A percentile compares a stretch with the other conserved stretches of the same genome.
Evolutionary conservation across 2,113 vertebrate genomes (phyloP).

Genomic region (Dicaeum eximium): DNA sequence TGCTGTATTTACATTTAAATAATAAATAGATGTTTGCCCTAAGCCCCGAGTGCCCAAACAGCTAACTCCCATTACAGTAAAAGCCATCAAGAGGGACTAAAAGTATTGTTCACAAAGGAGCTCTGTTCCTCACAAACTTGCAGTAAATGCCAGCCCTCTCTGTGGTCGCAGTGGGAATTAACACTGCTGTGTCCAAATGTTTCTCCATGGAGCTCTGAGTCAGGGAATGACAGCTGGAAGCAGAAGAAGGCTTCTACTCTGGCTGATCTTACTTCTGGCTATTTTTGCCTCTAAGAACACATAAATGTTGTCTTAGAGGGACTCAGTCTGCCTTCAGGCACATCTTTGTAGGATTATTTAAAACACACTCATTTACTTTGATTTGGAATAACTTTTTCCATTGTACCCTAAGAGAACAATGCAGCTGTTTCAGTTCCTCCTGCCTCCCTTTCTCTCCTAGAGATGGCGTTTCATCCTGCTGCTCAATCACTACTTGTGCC

Average conservation of each 20-base stretch:
- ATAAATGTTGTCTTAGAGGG: neutral
- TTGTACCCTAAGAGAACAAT: neutral
- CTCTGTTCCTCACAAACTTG: neutral
- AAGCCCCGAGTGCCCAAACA: neutral
- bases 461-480: neutral
- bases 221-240: neutral
- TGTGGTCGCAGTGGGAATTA: neutral
- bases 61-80: neutral
- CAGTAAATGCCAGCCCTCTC: neutral
- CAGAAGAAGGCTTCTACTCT: neutral
- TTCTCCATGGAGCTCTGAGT: neutral
- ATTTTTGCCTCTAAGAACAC: neutral
- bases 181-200: neutral
- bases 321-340: neutral
- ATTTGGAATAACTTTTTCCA: neutral
- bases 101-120: neutral
- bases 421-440: neutral
- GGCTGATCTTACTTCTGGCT: neutral
- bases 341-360: neutral
- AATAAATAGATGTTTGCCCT: conserved; percentile 32
- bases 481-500: neutral
- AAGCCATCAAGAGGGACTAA: neutral
- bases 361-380: neutral
- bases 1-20: conserved; percentile 51
- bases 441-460: neutral